Evolutionary conservation across 53 echinoderm and acorn worm species (phyloP), one percentile per base, ranked within the genome.

Genomic region (Holothuria scabra): DNA sequence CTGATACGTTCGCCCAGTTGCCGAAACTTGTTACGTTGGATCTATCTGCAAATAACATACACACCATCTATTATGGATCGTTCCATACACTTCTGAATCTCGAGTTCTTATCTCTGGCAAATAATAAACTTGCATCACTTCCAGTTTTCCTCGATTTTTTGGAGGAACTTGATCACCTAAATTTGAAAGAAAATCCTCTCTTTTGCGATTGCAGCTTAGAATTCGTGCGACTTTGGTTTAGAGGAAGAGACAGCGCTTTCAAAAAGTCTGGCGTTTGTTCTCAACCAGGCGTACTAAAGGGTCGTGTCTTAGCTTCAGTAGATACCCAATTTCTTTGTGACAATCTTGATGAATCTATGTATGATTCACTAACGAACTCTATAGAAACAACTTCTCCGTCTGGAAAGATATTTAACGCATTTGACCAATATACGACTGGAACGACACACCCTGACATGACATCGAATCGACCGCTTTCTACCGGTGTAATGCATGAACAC

Each of bases 151-250:
- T 80, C 1, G 38, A 21, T 16, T 46, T 44, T 58, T 29, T 87
- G 16, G 83, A 79, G 2, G 69, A 55, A 1, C 46, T 91, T 7
- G 66, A 32, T 8, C 41, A 67, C 26, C 30, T 87, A 21, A 35
- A 46, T 16, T 70, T 91, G 19, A 79, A 44, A 52, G 84, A 80
- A 26, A 91, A 91, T 67, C 91, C 91, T 18, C 71, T 91, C 3
- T 59, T 59, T n/a, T 91, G 91, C 65, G 91, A 91, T 63, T 91
- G 91, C 56, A 76, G 86, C 29, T 22, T 91, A 2, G 80, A 83
- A 21, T 62, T 68, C 16, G 64, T 91, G 25, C 84, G 80, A 14
- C 68, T 41, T 3, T 91, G 91, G 91, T 80, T 13, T 84, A 34
- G 85, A 49, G 30, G 31, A 28, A 32, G 33, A 30, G 49, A 48